Percentiles rank a stretch among this genome's conserved stretches.
phyloP scores from a whole-genome alignment of 2,888 invertebrate genomes.

The Smittia sp. region DNA sequence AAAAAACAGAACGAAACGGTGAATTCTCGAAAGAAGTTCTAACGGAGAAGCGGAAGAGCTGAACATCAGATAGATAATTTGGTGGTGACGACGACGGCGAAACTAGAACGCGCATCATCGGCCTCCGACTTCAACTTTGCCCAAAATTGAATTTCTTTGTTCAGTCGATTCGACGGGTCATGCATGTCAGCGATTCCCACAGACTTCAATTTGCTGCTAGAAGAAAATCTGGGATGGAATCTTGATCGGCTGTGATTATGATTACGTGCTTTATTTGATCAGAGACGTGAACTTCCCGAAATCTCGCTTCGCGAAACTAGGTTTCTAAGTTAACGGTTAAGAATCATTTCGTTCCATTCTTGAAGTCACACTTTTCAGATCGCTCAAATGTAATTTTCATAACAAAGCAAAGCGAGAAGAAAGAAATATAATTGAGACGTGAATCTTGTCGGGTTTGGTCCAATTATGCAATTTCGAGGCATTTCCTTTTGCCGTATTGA shows the following conservation, averaged over 20 bases:
- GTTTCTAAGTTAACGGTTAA: no score
- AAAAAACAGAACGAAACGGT: background rate
- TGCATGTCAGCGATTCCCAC: conserved; percentile 28
- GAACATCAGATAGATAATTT: background rate
- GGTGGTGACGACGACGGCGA: background rate
- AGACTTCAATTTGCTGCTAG: background rate
- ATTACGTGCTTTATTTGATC: conserved; percentile 38
- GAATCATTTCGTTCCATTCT: no score
- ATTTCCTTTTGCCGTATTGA: no score
- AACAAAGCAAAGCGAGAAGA: no score
- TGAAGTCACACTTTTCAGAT: no score
- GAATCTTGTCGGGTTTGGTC: no score
- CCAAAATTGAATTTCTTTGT: conserved; percentile 28
- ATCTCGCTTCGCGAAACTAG: no score
- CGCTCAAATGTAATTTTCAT: no score
- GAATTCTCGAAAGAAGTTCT: background rate
- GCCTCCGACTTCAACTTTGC: background rate
- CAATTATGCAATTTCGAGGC: no score
- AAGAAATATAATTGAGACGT: no score
- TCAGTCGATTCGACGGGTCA: conserved; percentile 15
- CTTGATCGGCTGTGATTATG: conserved; percentile 2
- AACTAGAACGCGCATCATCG: conserved; percentile 24
- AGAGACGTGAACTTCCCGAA: background rate
- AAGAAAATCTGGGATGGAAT: background rate
- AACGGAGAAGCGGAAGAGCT: background rate